Conservation (phyloP, 2,113 vertebrate species). For the Saguinus midas region DNA sequence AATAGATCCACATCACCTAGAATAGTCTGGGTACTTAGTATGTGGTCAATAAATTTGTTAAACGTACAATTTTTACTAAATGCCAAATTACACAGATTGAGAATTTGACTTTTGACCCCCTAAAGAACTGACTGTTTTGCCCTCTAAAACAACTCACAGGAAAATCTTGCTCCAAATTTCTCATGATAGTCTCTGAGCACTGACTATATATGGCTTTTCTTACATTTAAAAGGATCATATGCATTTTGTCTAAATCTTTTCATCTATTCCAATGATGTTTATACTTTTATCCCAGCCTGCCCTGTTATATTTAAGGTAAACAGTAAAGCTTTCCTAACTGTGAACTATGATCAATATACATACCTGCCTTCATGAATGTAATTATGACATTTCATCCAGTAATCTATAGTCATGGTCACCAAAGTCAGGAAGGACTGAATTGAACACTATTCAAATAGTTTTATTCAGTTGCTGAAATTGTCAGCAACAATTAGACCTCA, state of each 20-base stretch:
- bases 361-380: background rate
- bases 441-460: background rate
- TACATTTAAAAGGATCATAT: background rate
- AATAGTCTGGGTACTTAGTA: background rate
- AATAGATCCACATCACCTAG: background rate
- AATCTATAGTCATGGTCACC: background rate
- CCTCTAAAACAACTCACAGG: background rate
- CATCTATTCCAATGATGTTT: background rate
- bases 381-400: background rate
- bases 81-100: background rate
- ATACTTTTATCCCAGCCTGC: constrained; percentile 2
- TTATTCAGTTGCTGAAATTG: background rate
- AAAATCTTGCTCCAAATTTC: background rate
- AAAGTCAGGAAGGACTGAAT: background rate
- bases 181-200: background rate
- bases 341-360: background rate
- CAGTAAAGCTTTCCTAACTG: background rate
- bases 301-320: background rate
- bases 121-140: background rate
- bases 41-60: background rate
- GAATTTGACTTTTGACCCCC: background rate
- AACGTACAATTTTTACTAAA: background rate
- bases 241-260: background rate
- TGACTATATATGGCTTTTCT: background rate
- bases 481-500: background rate